Base-by-base conservation (phyloP, 2,113 vertebrate genomes). In the Aspidoscelis tigris region DNA sequence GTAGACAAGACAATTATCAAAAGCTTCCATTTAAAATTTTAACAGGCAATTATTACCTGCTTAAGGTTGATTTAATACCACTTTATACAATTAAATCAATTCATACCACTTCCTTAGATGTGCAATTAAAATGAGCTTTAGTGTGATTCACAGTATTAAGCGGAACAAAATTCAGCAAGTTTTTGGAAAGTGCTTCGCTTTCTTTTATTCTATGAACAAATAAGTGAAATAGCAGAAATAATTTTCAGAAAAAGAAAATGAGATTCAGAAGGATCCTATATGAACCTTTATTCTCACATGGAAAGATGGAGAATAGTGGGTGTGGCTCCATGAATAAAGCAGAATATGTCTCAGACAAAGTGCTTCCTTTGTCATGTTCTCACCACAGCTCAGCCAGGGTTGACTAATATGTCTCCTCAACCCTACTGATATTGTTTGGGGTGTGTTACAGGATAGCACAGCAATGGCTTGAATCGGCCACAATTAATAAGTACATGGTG, bases 1-100 rank as follows among this genome's bases (percentile, higher is more conserved):
- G 53, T 78, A 78, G 76, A 64, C 66, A 84, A 72, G 71, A 50
- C 68, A 84, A 78, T 84, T 84, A 84, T 71, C 24, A 33, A 39
- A 72, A 43, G 66, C 24, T 61, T 71, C 76, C 53, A 44, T 72
- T 84, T 71, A 78, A 71, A 72, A 39, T 78, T 71, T 82, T 33
- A 82, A 74, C 41, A 66, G 41, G 24, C 78, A 78, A 71, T 78
- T 84, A 84, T 84, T 84, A 84, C 18, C 83, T 71, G 83, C 66
- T 84, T 78, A 84, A 78, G 71, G 58, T 39, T 26, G 21, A 61
- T 78, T 84, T 84, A 58, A 84, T 58, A 58, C 18, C n/a, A 58
- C 21, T 68, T 69, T 50, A 21, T 55, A 69, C 39, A 50, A 10
- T 77, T 66, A 58, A 83, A 77, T 84, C 22, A 77, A 77, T 76